Evolutionary conservation across 2,113 vertebrate genomes (phyloP).

Genomic region (Cebus imitator): DNA sequence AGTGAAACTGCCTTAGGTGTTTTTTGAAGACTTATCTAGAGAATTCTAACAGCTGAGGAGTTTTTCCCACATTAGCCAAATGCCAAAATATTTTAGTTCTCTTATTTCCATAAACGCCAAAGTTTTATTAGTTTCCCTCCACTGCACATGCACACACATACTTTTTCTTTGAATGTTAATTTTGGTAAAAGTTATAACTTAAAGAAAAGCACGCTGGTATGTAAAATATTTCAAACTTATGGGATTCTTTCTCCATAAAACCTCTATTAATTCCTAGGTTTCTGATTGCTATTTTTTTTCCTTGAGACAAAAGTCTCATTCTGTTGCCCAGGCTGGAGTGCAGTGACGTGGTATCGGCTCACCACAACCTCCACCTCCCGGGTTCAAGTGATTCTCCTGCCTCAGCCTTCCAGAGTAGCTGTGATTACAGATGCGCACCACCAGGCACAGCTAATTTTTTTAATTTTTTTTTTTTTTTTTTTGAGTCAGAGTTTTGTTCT

Average conservation of each 20-base stretch:
- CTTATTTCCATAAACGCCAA: background rate
- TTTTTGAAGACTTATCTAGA: constrained; percentile 52
- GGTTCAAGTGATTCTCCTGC: too few relatives aligned
- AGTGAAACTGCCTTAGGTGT: constrained; percentile 37
- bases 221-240: background rate
- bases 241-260: constrained; percentile 10
- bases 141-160: too few relatives aligned
- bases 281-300: background rate
- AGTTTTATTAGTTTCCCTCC: background rate
- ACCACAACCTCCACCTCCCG: too few relatives aligned
- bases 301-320: too few relatives aligned
- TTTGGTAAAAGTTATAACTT: background rate
- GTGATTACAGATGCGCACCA: too few relatives aligned
- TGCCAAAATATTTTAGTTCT: constrained; percentile 17
- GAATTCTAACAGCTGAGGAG: constrained; percentile 31
- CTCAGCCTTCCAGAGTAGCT: too few relatives aligned
- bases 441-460: too few relatives aligned
- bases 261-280: background rate
- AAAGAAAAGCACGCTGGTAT: background rate
- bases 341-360: too few relatives aligned
- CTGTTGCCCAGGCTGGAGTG: too few relatives aligned
- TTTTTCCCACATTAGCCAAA: constrained; percentile 48
- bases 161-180: background rate
- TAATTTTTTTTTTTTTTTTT: too few relatives aligned
- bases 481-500: too few relatives aligned